Conservation (phyloP, 2,888 invertebrate species). For the Herminia tarsipennalis region DNA sequence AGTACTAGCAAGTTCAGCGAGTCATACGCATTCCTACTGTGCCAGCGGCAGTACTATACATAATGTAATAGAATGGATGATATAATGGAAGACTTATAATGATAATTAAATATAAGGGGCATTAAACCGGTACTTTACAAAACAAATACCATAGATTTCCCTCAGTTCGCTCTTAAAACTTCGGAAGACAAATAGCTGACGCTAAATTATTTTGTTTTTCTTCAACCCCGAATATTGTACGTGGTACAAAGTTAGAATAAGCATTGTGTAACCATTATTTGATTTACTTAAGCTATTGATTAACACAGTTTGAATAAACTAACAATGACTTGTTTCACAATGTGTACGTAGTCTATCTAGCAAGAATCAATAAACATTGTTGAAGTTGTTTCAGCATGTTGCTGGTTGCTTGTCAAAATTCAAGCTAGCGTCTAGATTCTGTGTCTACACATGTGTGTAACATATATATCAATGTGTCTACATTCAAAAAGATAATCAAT, state of each 20-base stretch:
- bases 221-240: conserved; percentile 18
- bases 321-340: conserved; percentile 1
- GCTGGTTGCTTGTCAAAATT: too few relatives aligned
- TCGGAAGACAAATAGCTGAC: conserved; percentile 33
- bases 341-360: not conserved
- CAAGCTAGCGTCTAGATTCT: too few relatives aligned
- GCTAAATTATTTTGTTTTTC: conserved; percentile 25
- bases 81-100: too few relatives aligned
- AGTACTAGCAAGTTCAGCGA: too few relatives aligned
- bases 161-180: conserved; percentile 22
- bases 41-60: too few relatives aligned
- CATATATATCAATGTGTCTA: too few relatives aligned
- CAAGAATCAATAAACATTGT: not conserved
- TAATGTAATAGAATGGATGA: too few relatives aligned
- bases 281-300: conserved; percentile 6
- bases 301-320: not conserved
- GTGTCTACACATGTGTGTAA: too few relatives aligned
- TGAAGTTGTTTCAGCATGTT: not conserved
- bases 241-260: conserved; percentile 10
- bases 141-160: not conserved
- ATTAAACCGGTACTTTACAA: not conserved
- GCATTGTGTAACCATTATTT: conserved; percentile 9
- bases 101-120: too few relatives aligned
- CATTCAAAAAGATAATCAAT: too few relatives aligned
- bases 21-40: too few relatives aligned